These are phyloP conservation scores for Oxytorus armatus DNA, from an alignment of 2,888 invertebrate genomes.

Conservation along the genomic window DNA sequence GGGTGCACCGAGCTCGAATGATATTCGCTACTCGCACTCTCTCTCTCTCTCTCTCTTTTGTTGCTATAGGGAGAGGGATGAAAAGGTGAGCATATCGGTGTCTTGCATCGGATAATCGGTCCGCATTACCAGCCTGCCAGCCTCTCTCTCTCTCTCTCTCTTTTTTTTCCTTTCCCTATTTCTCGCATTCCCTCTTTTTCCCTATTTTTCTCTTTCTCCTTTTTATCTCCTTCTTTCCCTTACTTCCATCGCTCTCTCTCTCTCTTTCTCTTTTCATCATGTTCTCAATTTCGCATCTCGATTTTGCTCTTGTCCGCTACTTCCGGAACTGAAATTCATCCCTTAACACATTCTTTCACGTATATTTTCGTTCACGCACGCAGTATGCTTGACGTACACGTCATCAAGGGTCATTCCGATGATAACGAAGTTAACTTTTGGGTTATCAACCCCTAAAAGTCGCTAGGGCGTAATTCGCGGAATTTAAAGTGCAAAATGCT, in stretches of 20 bases:
- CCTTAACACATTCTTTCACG: neutral
- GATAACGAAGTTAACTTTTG: neutral
- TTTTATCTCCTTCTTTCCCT: conserved; percentile 3
- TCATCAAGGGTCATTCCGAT: neutral
- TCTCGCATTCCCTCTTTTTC: neutral
- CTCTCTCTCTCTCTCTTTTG: no score
- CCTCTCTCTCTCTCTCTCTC: conserved; percentile 23
- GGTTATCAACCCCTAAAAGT: no score
- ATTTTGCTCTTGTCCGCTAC: neutral
- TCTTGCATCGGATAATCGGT: conserved; percentile 80
- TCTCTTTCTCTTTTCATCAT: neutral
- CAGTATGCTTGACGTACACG: neutral
- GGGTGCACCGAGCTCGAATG: conserved; percentile 46
- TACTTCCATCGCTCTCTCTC: conserved; percentile 13
- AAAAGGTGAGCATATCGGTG: conserved; percentile 72
- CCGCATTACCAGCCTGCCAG: conserved; percentile 74
- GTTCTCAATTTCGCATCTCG: neutral
- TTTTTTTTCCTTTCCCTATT: neutral
- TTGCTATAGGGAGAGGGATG: conserved; percentile 54
- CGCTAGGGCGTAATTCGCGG: no score
- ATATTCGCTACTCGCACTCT: conserved; percentile 31
- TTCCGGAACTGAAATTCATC: conserved; percentile 19
- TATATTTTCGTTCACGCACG: neutral
- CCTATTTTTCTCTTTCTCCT: neutral
- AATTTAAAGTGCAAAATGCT: no score